A percentile compares a stretch with the other conserved stretches of the same genome.
Conservation (phyloP, 1,140 invertebrate species). For the Sesamia nonagrioides region DNA sequence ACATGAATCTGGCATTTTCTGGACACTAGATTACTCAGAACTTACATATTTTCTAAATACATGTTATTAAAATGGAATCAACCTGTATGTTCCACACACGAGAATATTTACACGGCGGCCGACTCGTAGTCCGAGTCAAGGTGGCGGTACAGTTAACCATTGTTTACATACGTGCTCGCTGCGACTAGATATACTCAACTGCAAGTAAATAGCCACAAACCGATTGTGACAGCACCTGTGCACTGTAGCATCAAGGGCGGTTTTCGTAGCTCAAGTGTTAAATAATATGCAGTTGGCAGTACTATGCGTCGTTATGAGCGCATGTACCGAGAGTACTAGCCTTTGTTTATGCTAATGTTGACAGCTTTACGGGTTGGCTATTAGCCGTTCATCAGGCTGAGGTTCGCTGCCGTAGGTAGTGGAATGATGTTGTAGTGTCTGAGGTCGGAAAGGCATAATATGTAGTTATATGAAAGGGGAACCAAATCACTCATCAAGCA, state of each 20-base stretch:
- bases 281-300: background rate
- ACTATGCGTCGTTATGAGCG: background rate
- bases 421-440: background rate
- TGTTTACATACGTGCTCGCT: constrained; percentile 48
- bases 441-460: too few relatives aligned
- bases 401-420: background rate
- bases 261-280: too few relatives aligned
- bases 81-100: constrained; percentile 29
- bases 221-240: too few relatives aligned
- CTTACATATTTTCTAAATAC: too few relatives aligned
- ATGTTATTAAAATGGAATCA: too few relatives aligned
- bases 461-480: too few relatives aligned
- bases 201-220: too few relatives aligned
- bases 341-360: constrained; percentile 20
- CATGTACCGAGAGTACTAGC: background rate
- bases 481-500: too few relatives aligned
- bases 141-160: constrained; percentile 57
- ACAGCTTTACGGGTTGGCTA: constrained; percentile 6
- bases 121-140: constrained; percentile 49
- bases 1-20: too few relatives aligned
- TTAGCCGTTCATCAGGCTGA: background rate
- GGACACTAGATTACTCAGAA: too few relatives aligned
- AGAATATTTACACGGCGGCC: constrained; percentile 3
- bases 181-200: too few relatives aligned
- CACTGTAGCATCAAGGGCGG: too few relatives aligned